phyloP scores from a whole-genome alignment of 23 tunicate species.

The Ascidia mentula region DNA sequence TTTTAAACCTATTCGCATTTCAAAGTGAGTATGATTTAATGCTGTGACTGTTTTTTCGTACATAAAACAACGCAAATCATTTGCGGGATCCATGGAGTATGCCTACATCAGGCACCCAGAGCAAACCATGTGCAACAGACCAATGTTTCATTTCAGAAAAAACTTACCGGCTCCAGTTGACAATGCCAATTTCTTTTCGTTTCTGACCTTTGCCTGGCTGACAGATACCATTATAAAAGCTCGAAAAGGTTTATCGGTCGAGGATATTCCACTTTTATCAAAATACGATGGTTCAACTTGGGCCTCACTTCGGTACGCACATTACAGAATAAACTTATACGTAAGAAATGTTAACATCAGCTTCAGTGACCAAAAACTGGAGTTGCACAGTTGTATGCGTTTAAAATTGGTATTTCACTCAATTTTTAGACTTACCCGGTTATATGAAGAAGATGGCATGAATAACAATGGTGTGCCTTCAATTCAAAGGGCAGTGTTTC shows the following conservation, averaged over 20 bases:
- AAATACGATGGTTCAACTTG: constrained; percentile 44
- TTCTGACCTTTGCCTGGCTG: constrained; percentile 64
- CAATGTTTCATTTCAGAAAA: too few relatives aligned
- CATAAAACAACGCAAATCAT: too few relatives aligned
- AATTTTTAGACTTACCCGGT: constrained; percentile 26
- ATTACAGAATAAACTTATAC: too few relatives aligned
- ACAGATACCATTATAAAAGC: constrained; percentile 40
- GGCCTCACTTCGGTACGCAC: constrained; percentile 46
- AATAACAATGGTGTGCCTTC: constrained; percentile 32
- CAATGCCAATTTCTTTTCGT: constrained; percentile 62
- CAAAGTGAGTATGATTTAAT: constrained; percentile 53
- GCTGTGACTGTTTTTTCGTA: too few relatives aligned
- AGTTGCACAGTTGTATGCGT: too few relatives aligned
- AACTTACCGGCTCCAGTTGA: constrained; percentile 66
- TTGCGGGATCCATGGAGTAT: too few relatives aligned
- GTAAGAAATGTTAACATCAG: too few relatives aligned
- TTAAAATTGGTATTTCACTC: too few relatives aligned
- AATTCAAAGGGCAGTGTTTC: constrained; percentile 44
- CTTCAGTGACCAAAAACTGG: too few relatives aligned
- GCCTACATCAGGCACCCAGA: too few relatives aligned
- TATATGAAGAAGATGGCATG: constrained; percentile 47
- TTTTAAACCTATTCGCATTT: constrained; percentile 55
- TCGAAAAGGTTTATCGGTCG: constrained; percentile 17
- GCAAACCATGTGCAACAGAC: too few relatives aligned
- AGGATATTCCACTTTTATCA: constrained; percentile 59